Percentiles rank a stretch among this genome's conserved stretches.
phyloP scores from a whole-genome alignment of 2,797 vertebrate genomes.

The Propithecus perrieri region DNA sequence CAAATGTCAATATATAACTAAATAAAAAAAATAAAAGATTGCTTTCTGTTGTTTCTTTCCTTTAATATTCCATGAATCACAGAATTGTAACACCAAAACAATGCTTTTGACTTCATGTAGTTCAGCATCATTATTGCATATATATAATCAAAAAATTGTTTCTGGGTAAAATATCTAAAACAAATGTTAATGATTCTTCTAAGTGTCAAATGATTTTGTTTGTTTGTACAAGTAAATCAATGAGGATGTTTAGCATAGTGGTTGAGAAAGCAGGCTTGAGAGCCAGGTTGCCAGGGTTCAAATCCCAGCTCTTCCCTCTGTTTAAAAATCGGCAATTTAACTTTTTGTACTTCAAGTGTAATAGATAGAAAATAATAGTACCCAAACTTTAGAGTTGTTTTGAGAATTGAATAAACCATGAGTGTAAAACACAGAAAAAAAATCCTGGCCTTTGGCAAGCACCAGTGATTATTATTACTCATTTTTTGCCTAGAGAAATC shows the following conservation, averaged over 20 bases:
- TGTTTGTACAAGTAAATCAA: conserved; percentile 22
- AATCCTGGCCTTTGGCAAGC: background rate
- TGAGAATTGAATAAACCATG: background rate
- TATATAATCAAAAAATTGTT: background rate
- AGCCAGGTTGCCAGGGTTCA: background rate
- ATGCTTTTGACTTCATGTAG: background rate
- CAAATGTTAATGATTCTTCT: background rate
- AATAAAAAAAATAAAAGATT: conserved; percentile 55
- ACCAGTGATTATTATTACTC: background rate
- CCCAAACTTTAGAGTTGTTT: background rate
- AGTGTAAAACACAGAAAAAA: background rate
- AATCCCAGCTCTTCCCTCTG: background rate
- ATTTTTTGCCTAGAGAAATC: background rate
- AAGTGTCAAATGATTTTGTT: background rate
- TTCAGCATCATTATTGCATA: background rate
- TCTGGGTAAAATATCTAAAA: conserved; percentile 6
- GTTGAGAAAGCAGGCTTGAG: conserved; percentile 3
- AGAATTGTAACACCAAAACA: background rate
- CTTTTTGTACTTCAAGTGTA: background rate
- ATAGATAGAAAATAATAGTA: background rate
- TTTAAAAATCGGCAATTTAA: background rate
- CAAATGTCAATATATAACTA: conserved; percentile 74
- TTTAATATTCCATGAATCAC: conserved; percentile 1
- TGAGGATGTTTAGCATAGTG: background rate
- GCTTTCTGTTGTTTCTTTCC: conserved; percentile 31